Evolutionary conservation across 53 echinoderm and acorn worm species (phyloP).

Genomic region (Patiria pectinifera): DNA sequence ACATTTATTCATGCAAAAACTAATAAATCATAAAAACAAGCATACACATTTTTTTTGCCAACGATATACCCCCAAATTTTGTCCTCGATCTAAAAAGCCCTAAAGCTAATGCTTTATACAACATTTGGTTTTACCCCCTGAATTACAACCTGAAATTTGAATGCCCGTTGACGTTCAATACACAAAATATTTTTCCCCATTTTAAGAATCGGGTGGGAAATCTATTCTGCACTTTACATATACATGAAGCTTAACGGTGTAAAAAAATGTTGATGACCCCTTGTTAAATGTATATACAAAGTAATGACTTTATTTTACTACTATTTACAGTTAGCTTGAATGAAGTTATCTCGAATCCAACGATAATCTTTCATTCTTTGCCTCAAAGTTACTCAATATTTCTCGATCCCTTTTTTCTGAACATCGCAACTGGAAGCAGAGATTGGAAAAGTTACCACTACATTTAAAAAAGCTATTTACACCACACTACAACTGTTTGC

Average conservation of each 20-base stretch:
- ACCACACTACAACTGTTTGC: no score
- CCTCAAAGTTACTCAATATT: not conserved
- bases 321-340: no score
- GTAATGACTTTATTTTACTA: no score
- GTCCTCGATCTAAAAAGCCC: not conserved
- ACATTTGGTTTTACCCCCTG: not conserved
- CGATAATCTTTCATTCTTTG: not conserved
- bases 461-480: not conserved
- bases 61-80: not conserved
- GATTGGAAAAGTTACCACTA: not conserved
- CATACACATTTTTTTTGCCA: not conserved
- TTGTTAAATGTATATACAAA: no score
- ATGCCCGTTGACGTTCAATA: no score
- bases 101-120: not conserved
- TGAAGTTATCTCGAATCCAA: not conserved
- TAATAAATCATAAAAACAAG: not conserved
- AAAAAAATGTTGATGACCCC: no score
- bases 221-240: no score
- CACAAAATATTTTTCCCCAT: no score
- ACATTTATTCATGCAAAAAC: not conserved
- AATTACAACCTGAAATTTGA: not conserved
- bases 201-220: no score
- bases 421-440: not conserved
- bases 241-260: no score
- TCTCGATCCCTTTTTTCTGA: not conserved